Base-by-base conservation (phyloP, 2,888 invertebrate species). In the Fissipunctia ypsillon region DNA sequence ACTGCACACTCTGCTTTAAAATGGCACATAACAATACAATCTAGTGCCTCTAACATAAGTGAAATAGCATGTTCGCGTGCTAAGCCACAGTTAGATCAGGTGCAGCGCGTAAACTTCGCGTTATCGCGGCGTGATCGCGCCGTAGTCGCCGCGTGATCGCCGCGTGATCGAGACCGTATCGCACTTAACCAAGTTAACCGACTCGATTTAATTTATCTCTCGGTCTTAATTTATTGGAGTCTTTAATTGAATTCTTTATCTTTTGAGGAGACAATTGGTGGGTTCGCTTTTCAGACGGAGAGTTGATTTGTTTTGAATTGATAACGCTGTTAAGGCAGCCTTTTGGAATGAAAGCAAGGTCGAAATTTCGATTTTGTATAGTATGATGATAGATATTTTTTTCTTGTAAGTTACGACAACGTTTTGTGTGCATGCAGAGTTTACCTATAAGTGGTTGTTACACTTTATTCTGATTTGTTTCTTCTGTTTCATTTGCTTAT, bases 181-280 rank as follows among this genome's bases (percentile, higher is more conserved):
- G 41, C 56, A 43, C 45, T 70, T n/a, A 48, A 68, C 70, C 16
- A 57, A 81, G 65, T 83, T 81, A 69, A 54, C 75, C 75, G 41
- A 54, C 63, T 73, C 66, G 54, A 76, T 80, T 76, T 69, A 80
- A 76, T 80, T 80, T 66, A 81, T 84, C 80, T 71, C 25, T 28
- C 22, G 7, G 76, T 81, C 81, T 76, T 69, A 76, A 84, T 84
- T 81, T 75, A 81, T 76, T 76, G 65, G 66, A 48, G 22, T 57
- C 45, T 80, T 80, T 81, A 80, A 81, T 84, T 81, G 84, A 81
- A 80, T 75, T 70, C 76, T 80, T 84, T 80, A 71, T 81, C 73
- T 65, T 63, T 79, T 72, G 64, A 57, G 12, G 38, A 68, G 28
- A 54, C 10, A 57, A 70, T 70, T 73, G 56, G 50, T 7, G 14